phyloP scores from a whole-genome alignment of 2,888 invertebrate genomes.

The Ophion costatus region DNA sequence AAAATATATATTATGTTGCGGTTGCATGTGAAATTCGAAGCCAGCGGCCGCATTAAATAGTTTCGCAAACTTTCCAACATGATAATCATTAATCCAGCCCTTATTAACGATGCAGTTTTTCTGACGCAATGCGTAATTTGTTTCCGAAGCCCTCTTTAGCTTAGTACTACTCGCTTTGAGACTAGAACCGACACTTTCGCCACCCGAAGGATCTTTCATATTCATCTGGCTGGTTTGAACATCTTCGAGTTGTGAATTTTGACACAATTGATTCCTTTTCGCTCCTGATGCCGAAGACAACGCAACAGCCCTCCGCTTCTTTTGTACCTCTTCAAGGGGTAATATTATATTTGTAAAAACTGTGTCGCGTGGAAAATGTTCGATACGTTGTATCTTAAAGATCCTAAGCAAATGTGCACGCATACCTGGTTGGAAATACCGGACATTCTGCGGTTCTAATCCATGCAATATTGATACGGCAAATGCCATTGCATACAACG shows the following conservation, averaged over 20 bases:
- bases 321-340: too few relatives aligned
- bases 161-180: too few relatives aligned
- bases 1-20: neutral
- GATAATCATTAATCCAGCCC: constrained; percentile 40
- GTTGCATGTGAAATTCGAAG: constrained; percentile 37
- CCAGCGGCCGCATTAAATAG: constrained; percentile 39
- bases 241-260: too few relatives aligned
- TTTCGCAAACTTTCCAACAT: constrained; percentile 43
- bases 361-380: constrained; percentile 28
- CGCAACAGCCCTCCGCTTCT: too few relatives aligned
- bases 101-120: constrained; percentile 7
- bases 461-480: constrained; percentile 43
- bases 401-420: constrained; percentile 39
- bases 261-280: too few relatives aligned
- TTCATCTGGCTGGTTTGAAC: too few relatives aligned
- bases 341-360: neutral
- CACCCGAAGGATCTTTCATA: too few relatives aligned
- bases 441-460: constrained; percentile 18
- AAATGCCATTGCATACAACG: constrained; percentile 46
- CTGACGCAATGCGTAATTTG: neutral
- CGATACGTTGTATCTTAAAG: constrained; percentile 2
- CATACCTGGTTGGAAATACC: constrained; percentile 20
- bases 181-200: too few relatives aligned
- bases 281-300: too few relatives aligned
- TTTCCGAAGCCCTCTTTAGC: too few relatives aligned